A percentile compares a stretch with the other conserved stretches of the same genome.
phyloP scores from a whole-genome alignment of 2,113 vertebrate genomes.

The Macrotis lagotis region DNA sequence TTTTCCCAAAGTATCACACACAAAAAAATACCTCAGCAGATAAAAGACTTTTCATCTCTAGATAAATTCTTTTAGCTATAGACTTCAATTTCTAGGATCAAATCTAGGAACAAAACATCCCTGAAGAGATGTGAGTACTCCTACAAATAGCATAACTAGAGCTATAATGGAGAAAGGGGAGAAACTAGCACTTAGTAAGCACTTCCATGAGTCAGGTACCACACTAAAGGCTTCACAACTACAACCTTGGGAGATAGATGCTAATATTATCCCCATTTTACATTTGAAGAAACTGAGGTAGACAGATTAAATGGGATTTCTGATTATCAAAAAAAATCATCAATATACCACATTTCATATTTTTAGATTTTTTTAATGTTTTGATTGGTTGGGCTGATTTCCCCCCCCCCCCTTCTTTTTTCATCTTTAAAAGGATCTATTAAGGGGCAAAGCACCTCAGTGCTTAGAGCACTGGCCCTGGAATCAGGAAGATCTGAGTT shows the following conservation, averaged over 20 bases:
- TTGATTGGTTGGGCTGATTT: not conserved
- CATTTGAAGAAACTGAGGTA: not conserved
- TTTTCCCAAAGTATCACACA: not conserved
- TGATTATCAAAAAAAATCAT: not conserved
- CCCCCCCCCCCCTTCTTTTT: not conserved
- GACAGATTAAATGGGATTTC: not conserved
- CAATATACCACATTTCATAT: not conserved
- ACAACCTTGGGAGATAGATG: not conserved
- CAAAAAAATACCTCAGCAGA: not conserved
- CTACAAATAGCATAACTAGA: not conserved
- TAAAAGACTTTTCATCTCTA: conserved; percentile 6
- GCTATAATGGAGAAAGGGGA: not conserved
- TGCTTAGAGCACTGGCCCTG: too few species aligned
- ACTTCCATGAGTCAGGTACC: too few species aligned
- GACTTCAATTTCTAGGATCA: conserved; percentile 1
- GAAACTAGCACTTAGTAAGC: too few species aligned
- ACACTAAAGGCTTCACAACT: too few species aligned
- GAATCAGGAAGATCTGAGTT: too few species aligned
- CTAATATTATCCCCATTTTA: not conserved
- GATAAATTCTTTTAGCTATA: not conserved
- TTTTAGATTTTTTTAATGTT: not conserved
- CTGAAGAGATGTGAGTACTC: not conserved
- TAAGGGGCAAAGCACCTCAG: too few species aligned
- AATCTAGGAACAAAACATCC: not conserved
- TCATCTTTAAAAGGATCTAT: not conserved